Percentiles rank a stretch among this genome's conserved stretches.
Evolutionary conservation across 2,113 vertebrate genomes (phyloP).

Genomic region (Neolamprologus sp.): DNA sequence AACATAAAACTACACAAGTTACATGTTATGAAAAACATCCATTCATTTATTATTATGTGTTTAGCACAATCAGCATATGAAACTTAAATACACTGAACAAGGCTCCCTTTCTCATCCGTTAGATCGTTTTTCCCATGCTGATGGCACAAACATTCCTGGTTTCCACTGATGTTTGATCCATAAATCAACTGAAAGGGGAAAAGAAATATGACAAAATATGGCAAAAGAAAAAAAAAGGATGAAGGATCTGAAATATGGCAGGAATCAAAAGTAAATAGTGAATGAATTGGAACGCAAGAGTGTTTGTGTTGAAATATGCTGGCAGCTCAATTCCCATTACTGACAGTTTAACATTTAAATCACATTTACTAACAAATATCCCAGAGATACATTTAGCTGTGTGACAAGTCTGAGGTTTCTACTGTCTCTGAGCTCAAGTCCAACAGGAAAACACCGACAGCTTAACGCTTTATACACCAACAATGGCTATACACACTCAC

Average conservation of each 20-base stretch:
- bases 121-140: conserved; percentile 77
- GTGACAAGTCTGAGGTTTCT: not conserved
- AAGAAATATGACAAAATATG: conserved; percentile 71
- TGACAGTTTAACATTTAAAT: not conserved
- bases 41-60: conserved; percentile 28
- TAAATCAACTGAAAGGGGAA: conserved; percentile 85
- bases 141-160: conserved; percentile 82
- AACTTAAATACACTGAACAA: conserved; percentile 33
- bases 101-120: conserved; percentile 35
- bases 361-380: not conserved
- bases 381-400: not conserved
- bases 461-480: not conserved
- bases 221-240: conserved; percentile 11
- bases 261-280: not conserved
- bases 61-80: conserved; percentile 39
- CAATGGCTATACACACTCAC: not conserved
- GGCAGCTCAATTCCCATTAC: not conserved
- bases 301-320: not conserved
- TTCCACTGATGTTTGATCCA: conserved; percentile 78
- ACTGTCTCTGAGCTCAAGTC: not conserved
- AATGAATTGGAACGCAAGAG: not conserved
- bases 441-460: not conserved
- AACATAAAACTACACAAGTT: conserved; percentile 28
- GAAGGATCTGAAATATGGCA: not conserved
- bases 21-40: conserved; percentile 20